A percentile compares a stretch with the other conserved stretches of the same genome.
Conservation (phyloP, 2,888 invertebrate species). For the Zele albiditarsus region DNA sequence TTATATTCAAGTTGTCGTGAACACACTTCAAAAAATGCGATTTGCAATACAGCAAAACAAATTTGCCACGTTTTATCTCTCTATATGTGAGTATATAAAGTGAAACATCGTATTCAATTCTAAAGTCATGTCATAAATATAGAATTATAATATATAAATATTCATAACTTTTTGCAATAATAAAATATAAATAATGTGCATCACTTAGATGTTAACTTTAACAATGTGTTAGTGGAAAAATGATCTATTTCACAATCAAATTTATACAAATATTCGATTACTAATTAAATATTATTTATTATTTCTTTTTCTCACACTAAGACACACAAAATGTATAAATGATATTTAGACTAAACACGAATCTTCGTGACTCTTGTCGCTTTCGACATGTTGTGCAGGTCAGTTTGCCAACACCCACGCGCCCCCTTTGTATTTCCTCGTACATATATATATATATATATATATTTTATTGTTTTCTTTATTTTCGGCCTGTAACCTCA, state of each 20-base stretch:
- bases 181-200: no score
- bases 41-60: constrained; percentile 21
- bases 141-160: background rate
- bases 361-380: constrained; percentile 33
- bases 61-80: background rate
- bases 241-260: no score
- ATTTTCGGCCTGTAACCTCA: constrained; percentile 60
- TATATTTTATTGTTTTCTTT: constrained; percentile 47
- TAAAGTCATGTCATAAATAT: background rate
- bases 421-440: constrained; percentile 51
- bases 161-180: no score
- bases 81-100: background rate
- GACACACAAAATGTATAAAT: constrained; percentile 19
- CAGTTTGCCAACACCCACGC: constrained; percentile 58
- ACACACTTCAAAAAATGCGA: constrained; percentile 22
- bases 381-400: constrained; percentile 56
- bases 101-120: constrained; percentile 1
- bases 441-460: constrained; percentile 7
- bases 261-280: background rate
- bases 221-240: no score
- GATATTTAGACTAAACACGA: constrained; percentile 32
- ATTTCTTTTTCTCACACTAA: background rate
- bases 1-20: constrained; percentile 57
- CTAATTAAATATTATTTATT: background rate
- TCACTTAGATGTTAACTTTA: no score